A percentile compares a stretch with the other conserved stretches of the same genome.
phyloP scores from a whole-genome alignment of 2,797 vertebrate species.

The Neopelma chrysocephalum region DNA sequence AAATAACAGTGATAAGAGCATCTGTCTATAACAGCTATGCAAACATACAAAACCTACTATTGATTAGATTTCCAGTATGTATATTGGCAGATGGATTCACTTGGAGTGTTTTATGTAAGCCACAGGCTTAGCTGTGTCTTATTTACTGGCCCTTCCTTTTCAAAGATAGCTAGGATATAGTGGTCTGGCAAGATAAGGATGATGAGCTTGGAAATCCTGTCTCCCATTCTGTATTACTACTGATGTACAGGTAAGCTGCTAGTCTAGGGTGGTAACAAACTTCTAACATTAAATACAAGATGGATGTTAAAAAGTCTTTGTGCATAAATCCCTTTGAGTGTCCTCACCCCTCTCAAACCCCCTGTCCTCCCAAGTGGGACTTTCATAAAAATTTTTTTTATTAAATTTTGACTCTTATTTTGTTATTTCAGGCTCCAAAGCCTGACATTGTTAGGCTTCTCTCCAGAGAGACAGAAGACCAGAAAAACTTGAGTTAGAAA shows the following conservation, averaged over 20 bases:
- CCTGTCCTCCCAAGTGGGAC: not conserved
- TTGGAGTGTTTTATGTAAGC: not conserved
- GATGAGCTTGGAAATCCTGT: not conserved
- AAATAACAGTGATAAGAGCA: not conserved
- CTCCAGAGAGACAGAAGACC: not conserved
- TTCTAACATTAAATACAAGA: not conserved
- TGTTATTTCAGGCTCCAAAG: not conserved
- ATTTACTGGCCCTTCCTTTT: not conserved
- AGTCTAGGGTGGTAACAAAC: not conserved
- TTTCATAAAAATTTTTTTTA: not conserved
- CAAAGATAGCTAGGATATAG: not conserved
- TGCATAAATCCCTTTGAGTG: not conserved
- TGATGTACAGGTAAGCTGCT: not conserved
- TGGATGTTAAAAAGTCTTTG: not conserved
- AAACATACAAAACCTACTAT: not conserved
- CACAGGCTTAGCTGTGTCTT: not conserved
- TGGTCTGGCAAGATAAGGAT: not conserved
- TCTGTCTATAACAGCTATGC: not conserved
- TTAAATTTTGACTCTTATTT: not conserved
- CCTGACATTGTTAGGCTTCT: not conserved
- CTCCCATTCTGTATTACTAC: not conserved
- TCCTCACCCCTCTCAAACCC: not conserved
- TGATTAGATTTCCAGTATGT: not conserved
- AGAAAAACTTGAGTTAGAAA: not conserved
- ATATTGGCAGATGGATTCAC: not conserved